Base-by-base conservation (phyloP, 2,797 vertebrate species). In the Clarias laeviceps region DNA sequence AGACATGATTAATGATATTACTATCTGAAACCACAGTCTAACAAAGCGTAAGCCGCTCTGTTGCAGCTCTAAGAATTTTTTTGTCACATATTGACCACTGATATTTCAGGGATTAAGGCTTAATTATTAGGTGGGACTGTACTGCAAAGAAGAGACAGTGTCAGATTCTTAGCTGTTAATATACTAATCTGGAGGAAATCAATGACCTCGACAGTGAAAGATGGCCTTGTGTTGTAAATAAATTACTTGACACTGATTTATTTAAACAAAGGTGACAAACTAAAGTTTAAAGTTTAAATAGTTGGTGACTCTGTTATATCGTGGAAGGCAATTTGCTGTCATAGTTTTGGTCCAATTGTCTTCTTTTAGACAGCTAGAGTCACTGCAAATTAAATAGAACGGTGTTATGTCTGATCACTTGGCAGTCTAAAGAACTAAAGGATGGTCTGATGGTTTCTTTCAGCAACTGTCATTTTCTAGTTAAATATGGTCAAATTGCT, bases 1-100 rank as follows among this genome's bases (percentile, higher is more conserved):
- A 91, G 78, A 74, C 86, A 87, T 90, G 90, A 93, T 91, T 91
- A 92, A 91, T 88, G 82, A 89, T 89, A 90, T 91, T 82, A 89
- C 87, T 83, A 88, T 78, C 82, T 89, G 90, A 74, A 87, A 83
- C 88, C 82, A 84, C 68, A 74, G 85, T 86, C 64, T 87, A 88
- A 89, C 88, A 89, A 89, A 90, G 89, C 68, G n/a, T 89, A 80
- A 90, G 82, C 87, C n/a, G n/a, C n/a, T n/a, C n/a, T 90, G 88
- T 88, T 88, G 83, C 79, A 37, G 56, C 76, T 59, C 29, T 88
- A 22, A 54, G n/a, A 70, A 86, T 85, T 82, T 88, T 73, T 83
- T 86, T 88, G 88, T 37, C 64, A 70, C 78, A 61, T 17, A 68
- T 77, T 79, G 77, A 69, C 62, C 40, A 74, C 57, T 17, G 18